phyloP scores from a whole-genome alignment of 2,113 vertebrate species.

The Chaetops frenatus region DNA sequence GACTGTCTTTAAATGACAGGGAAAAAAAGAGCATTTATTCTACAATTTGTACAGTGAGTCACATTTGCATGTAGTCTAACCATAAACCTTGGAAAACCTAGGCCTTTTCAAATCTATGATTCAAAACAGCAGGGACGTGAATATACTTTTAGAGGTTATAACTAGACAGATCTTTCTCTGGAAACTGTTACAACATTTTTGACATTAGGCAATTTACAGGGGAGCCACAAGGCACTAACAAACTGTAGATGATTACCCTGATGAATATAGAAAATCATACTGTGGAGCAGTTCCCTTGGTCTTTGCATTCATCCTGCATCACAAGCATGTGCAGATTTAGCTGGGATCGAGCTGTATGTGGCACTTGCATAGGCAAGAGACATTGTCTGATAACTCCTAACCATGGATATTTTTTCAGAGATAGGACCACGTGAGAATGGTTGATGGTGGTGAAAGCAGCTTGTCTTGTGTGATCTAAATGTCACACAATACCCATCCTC shows the following conservation, averaged over 20 bases:
- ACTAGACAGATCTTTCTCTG: background rate
- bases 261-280: accelerated
- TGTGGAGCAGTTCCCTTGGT: background rate
- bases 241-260: background rate
- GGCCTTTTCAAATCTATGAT: background rate
- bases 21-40: background rate
- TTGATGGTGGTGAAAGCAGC: accelerated
- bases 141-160: background rate
- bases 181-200: background rate
- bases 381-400: background rate
- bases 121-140: background rate
- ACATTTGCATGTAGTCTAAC: background rate
- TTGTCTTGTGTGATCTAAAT: background rate
- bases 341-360: accelerated
- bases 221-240: background rate
- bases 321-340: background rate
- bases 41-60: background rate
- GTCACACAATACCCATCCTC: background rate
- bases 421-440: background rate
- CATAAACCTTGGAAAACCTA: background rate
- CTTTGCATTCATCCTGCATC: background rate
- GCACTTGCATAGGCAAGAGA: background rate
- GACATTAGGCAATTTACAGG: background rate
- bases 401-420: background rate
- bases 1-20: background rate